phyloP scores from a whole-genome alignment of 2,797 vertebrate species.

The Saxicola maurus region DNA sequence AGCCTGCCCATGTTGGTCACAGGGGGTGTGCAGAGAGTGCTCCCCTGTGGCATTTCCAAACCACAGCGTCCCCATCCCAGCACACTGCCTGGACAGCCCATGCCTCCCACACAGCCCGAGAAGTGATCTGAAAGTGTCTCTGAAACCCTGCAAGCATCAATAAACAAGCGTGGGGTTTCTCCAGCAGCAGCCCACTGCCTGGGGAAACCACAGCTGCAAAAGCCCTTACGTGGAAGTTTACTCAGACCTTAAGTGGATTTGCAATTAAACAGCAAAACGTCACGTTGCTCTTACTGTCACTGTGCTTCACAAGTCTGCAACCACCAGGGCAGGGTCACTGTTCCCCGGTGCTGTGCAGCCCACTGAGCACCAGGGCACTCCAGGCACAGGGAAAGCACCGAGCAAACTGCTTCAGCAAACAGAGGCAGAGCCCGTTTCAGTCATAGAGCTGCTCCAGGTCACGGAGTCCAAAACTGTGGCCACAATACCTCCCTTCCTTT shows the following conservation, averaged over 20 bases:
- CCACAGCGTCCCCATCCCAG: neutral
- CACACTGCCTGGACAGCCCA: neutral
- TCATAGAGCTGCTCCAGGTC: neutral
- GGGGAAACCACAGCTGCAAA: constrained; percentile 7
- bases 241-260: neutral
- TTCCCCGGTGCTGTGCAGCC: neutral
- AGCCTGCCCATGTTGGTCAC: rapidly evolving
- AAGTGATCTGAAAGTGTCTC: neutral
- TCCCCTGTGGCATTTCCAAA: neutral
- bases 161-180: constrained; percentile 23
- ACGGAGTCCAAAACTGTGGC: neutral
- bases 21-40: neutral
- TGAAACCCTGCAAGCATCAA: constrained; percentile 6
- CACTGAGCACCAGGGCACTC: neutral
- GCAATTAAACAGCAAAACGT: neutral
- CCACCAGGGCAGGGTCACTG: neutral
- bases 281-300: neutral
- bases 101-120: neutral
- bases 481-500: neutral
- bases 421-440: neutral
- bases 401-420: neutral
- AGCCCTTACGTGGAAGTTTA: neutral
- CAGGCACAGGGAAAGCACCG: neutral
- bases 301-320: neutral
- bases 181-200: neutral